These are phyloP conservation scores for Drosophila kanekoi DNA, from an alignment of 2,888 invertebrate genomes.

Conservation along the genomic window DNA sequence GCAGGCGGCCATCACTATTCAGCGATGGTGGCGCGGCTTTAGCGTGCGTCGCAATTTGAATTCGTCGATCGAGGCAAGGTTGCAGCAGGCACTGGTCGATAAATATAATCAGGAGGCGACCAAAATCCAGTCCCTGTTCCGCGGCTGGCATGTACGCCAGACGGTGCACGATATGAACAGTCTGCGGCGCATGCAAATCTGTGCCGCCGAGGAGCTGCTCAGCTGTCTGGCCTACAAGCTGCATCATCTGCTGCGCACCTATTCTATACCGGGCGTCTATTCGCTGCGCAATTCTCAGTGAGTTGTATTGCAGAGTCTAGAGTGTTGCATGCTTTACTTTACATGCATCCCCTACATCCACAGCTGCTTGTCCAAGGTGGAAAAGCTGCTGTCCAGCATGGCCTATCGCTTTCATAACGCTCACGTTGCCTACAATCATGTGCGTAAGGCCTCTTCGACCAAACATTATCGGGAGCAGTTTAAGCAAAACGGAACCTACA, in stretches of 20 bases:
- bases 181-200: constrained; percentile 62
- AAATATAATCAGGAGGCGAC: constrained; percentile 63
- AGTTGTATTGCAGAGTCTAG: constrained; percentile 8
- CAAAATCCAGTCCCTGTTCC: constrained; percentile 77
- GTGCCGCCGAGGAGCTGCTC: constrained; percentile 79
- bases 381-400: constrained; percentile 70
- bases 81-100: constrained; percentile 53
- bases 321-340: too few relatives aligned
- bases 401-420: constrained; percentile 75
- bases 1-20: constrained; percentile 60
- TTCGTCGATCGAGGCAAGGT: constrained; percentile 43
- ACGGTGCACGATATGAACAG: constrained; percentile 77
- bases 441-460: not conserved
- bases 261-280: constrained; percentile 80
- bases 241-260: constrained; percentile 75
- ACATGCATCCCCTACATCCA: not conserved
- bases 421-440: constrained; percentile 23
- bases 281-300: constrained; percentile 79
- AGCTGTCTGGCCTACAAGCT: constrained; percentile 78
- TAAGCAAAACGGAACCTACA: constrained; percentile 16
- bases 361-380: constrained; percentile 78
- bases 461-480: constrained; percentile 33
- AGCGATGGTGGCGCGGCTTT: constrained; percentile 81
- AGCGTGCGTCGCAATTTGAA: constrained; percentile 24
- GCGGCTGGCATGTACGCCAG: constrained; percentile 76